Evolutionary conservation across 2,888 invertebrate species (phyloP), one percentile per base, ranked within the genome.

Genomic region (Molanna angustata): DNA sequence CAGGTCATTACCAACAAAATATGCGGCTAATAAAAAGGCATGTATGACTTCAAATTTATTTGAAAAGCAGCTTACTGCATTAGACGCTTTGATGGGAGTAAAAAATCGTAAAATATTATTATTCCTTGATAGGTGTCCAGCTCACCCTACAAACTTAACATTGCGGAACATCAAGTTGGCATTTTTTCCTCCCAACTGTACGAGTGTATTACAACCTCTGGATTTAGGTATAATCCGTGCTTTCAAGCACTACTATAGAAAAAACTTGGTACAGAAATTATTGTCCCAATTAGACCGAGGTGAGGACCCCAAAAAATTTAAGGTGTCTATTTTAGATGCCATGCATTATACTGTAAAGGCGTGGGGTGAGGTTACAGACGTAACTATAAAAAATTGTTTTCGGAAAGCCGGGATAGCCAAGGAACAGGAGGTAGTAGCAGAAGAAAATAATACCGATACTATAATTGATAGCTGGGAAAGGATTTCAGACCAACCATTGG

Each of bases 171-270:
- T 65, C 50, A 61, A 62, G 56, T 57, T 65, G 4, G 63, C 62
- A 56, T n/a, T n/a, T n/a, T 49, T 66, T 16, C 65, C 66, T 37
- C 35, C 64, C 47, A 64, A 64, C 56, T 62, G 62, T 9, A 66
- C 64, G 3, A 62, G 61, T 61, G 22, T 61, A 14, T 61, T 64
- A 37, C 64, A 64, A 37, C 63, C 64, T 48, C 62, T 65, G 62
- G 61, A 64, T 44, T 56, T 57, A 47, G 59, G 58, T 13, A 61
- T 61, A 39, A 59, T 60, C 27, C 21, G 17, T 35, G 37, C 14
- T 39, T 48, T 51, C 14, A 39, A 51, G 20, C 45, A 51, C 17
- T 16, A 45, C 16, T 51, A 51, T 22, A 14, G 50, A 19, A n/a
- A n/a, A n/a, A n/a, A n/a, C n/a, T n/a, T n/a, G n/a, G n/a, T n/a